A percentile compares a stretch with the other conserved stretches of the same genome.
These are phyloP conservation scores for Murina feae DNA, from an alignment of 2,113 vertebrate genomes.

Conservation along the genomic window DNA sequence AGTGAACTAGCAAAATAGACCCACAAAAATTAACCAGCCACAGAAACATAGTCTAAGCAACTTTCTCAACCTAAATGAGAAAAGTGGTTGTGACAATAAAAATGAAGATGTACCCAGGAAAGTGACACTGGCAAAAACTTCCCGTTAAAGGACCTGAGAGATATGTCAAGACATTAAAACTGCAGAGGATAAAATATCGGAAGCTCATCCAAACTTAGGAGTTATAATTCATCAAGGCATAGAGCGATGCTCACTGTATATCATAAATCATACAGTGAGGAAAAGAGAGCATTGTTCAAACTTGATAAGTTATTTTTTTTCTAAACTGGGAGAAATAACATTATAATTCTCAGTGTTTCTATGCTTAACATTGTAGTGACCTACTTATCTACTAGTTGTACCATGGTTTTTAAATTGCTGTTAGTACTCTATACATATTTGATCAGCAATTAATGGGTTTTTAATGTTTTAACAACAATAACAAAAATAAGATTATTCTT, in stretches of 20 bases:
- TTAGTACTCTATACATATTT: background rate
- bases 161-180: background rate
- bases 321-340: background rate
- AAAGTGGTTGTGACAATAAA: background rate
- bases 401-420: background rate
- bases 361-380: background rate
- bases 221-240: background rate
- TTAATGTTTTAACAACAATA: background rate
- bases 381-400: background rate
- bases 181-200: background rate
- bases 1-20: background rate
- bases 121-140: background rate
- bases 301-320: background rate
- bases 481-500: background rate
- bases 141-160: background rate
- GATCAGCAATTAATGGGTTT: background rate
- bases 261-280: background rate
- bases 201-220: background rate
- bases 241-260: background rate
- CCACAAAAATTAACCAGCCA: background rate
- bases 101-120: background rate
- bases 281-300: background rate
- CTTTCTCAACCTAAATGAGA: background rate
- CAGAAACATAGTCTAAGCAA: background rate
- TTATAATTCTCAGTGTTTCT: background rate